Evolutionary conservation across 2,113 vertebrate species (phyloP).

Genomic region (Thamnaconus septentrionalis): DNA sequence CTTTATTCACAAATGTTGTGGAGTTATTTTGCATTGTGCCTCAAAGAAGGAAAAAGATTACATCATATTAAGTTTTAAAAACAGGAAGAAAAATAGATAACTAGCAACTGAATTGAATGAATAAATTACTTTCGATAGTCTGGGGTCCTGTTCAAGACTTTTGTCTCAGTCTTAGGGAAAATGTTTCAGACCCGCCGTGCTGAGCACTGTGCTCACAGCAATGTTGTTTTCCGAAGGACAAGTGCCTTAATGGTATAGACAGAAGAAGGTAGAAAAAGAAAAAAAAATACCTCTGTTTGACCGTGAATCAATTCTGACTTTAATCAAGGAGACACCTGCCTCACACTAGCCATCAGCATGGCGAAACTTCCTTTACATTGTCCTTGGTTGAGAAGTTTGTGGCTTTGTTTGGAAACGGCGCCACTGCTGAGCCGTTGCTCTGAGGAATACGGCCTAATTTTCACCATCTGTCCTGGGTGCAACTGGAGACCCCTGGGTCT

Average conservation of each 20-base stretch:
- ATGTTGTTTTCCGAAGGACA: constrained; percentile 22
- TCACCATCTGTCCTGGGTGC: not conserved
- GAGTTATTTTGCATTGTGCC: too few relatives aligned
- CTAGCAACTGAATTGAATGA: too few relatives aligned
- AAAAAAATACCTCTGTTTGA: constrained; percentile 2
- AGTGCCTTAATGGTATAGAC: constrained; percentile 4
- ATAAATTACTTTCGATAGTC: not conserved
- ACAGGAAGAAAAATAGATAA: too few relatives aligned
- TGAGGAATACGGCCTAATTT: not conserved
- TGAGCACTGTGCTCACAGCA: constrained; percentile 19
- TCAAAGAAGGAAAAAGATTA: too few relatives aligned
- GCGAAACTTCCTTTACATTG: not conserved
- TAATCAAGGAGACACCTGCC: not conserved
- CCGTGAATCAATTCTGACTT: not conserved
- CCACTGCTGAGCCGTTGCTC: not conserved
- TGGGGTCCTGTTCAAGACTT: constrained; percentile 11
- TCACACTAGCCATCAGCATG: not conserved
- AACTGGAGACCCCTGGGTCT: constrained; percentile 1
- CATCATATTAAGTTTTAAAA: too few relatives aligned
- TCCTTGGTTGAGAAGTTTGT: not conserved
- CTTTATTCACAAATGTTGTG: too few relatives aligned
- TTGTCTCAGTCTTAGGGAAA: constrained; percentile 3
- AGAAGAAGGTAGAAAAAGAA: constrained; percentile 18
- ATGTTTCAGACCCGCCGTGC: constrained; percentile 10
- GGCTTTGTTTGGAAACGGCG: too few relatives aligned